Base-by-base conservation (phyloP, 2,888 invertebrate species). In the Pecten maximus region DNA sequence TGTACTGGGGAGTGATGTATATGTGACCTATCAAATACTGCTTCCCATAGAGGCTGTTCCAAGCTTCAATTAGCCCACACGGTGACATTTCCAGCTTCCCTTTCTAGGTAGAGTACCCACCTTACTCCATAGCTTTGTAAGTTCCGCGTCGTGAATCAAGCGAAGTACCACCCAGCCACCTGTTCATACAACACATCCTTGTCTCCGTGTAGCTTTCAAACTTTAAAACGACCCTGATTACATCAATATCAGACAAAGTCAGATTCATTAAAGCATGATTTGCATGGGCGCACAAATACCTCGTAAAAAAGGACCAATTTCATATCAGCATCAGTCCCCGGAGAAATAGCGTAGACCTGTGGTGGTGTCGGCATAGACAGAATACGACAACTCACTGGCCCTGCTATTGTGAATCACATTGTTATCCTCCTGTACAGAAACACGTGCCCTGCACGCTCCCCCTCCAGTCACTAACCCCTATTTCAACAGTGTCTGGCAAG, bases 141-240 rank as follows among this genome's bases (percentile, higher is more conserved):
- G 12, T 74, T 15, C 74, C 35, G 74, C n/a, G 74, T 35, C 2
- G 35, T 23, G 16, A 35, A 74, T 28, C 35, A 10, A 0, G 35
- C 16, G 74, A 23, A 74, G 28, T 2, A 35, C 12, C 35, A 74
- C 35, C 74, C 35, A 28, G 74, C 74, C 74, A 74, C 74, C 74
- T 74, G 74, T 74, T 74, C 74, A 28, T 10, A 74, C 74, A 74
- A 74, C 74, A 74, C 74, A 74, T 74, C 35, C 35, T 74, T 35
- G 35, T 74, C 74, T 74, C 74, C n/a, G n/a, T 74, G 74, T 74
- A 74, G 74, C 74, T 74, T 74, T 74, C 74, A 74, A 74, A 74
- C 74, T 74, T 74, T 35, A 28, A 74, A 74, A 74, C 35, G 74
- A 74, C 35, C 74, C 74, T 74, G 74, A 74, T 74, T 74, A 74